These are phyloP conservation scores for Pyrrhia umbra DNA, from an alignment of 2,888 invertebrate genomes.

Conservation along the genomic window DNA sequence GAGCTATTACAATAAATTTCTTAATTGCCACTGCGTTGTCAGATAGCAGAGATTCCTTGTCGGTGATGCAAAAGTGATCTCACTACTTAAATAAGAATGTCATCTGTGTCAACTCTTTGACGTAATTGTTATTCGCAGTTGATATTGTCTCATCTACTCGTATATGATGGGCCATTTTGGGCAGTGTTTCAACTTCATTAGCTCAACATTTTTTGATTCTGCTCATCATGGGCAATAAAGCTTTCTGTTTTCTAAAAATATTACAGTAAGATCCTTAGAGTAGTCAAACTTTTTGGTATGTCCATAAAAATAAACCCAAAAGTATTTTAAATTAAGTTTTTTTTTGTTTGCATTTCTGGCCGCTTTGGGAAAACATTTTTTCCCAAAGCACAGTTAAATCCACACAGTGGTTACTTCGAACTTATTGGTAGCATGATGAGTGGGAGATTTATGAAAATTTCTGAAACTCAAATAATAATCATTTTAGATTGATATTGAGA, in stretches of 20 bases:
- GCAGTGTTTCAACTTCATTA: not conserved
- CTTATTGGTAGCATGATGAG: not conserved
- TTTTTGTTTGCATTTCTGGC: slow-evolving; percentile 3
- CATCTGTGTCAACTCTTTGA: slow-evolving; percentile 62
- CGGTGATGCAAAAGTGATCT: slow-evolving; percentile 86
- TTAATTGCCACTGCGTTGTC: slow-evolving; percentile 82
- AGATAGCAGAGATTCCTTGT: slow-evolving; percentile 82
- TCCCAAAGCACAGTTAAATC: not conserved
- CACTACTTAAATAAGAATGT: slow-evolving; percentile 75
- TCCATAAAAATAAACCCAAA: not conserved
- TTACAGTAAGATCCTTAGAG: not conserved
- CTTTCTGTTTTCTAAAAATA: not conserved
- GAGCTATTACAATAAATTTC: slow-evolving; percentile 85
- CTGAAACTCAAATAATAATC: slow-evolving; percentile 13
- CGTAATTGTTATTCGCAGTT: slow-evolving; percentile 42
- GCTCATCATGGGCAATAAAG: not conserved
- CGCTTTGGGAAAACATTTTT: not conserved
- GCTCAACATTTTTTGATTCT: too few species aligned
- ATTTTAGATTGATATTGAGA: too few species aligned
- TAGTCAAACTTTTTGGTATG: slow-evolving; percentile 13
- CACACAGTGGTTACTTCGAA: not conserved
- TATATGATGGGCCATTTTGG: not conserved
- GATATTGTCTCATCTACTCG: slow-evolving; percentile 3
- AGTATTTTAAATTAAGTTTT: not conserved
- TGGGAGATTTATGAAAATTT: not conserved